Conservation (phyloP, 2,113 vertebrate species). For the Carlito syrichta region DNA sequence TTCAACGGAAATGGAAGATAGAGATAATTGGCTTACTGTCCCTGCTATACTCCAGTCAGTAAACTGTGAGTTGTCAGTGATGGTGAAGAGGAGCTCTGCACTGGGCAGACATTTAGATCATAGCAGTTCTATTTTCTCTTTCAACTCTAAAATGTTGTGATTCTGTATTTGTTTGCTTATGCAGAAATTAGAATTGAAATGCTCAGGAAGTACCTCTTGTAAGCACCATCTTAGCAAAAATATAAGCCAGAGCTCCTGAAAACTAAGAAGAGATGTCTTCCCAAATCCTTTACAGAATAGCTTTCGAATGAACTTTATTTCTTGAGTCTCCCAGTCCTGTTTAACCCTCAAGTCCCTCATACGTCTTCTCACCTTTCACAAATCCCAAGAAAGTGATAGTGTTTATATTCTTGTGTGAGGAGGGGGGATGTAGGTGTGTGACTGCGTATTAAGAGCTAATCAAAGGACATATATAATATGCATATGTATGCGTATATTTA, state of each 20-base stretch:
- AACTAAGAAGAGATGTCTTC: neutral
- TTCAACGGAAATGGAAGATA: neutral
- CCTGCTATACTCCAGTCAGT: neutral
- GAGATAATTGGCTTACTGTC: neutral
- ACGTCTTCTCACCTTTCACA: neutral
- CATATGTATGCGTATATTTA: too few species aligned
- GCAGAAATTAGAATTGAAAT: neutral
- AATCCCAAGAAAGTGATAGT: neutral
- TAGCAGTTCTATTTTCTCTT: neutral
- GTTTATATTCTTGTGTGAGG: neutral
- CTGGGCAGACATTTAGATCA: neutral
- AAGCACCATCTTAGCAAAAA: neutral
- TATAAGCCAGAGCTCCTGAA: neutral
- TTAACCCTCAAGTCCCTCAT: neutral
- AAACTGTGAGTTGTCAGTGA: neutral
- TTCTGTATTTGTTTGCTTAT: neutral
- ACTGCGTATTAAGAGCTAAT: neutral
- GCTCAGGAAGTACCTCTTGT: neutral
- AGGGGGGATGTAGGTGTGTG: fast-evolving
- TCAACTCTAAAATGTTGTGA: neutral
- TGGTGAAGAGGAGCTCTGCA: neutral
- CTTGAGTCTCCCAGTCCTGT: neutral
- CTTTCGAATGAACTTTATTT: neutral
- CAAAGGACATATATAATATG: neutral
- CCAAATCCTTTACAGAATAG: neutral